Base-by-base conservation (phyloP, 2,797 vertebrate species). In the Xenopus petersii region DNA sequence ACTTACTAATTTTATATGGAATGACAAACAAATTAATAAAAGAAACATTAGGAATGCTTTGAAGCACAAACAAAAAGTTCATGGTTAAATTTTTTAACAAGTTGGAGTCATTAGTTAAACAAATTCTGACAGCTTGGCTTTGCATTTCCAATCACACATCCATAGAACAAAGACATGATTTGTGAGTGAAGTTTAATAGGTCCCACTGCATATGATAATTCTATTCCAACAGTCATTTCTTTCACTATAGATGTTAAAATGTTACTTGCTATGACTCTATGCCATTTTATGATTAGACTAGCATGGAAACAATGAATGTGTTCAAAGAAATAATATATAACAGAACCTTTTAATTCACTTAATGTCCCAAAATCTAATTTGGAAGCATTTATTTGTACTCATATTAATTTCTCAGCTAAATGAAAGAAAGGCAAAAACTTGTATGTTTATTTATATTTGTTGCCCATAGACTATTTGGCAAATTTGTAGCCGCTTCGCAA, bases 1-100 rank as follows among this genome's bases (percentile, higher is more conserved):
- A 64, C 30, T 21, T 63, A 73, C 68, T 70, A 49, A 64, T 78
- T 64, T 59, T 73, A 73, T 64, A 60, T n/a, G 59, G 75, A 74
- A 69, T 70, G 77, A 79, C 77, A 86, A 81, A 82, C 51, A 86
- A 84, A 87, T 84, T 82, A 84, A 80, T 86, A 84, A 83, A 84
- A 83, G 80, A 71, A 80, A 70, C 62, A 62, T 83, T 84, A 82
- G 0, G 1, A 84, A 79, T 49, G 64, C 80, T 89, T 89, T 88
- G 82, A 87, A 87, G 85, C 83, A 79, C 79, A 86, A 86, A 80
- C 77, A 84, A 85, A 88, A 81, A 70, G 86, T 74, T 30, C 56
- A 71, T 67, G 67, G 83, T 88, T 89, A 91, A 90, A 88, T 86
- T 89, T 79, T 88, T 87, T 88, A 87, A 83, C 84, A 85, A 84